phyloP scores from a whole-genome alignment of 2,797 vertebrate genomes.

The Sebastes wilsoni region DNA sequence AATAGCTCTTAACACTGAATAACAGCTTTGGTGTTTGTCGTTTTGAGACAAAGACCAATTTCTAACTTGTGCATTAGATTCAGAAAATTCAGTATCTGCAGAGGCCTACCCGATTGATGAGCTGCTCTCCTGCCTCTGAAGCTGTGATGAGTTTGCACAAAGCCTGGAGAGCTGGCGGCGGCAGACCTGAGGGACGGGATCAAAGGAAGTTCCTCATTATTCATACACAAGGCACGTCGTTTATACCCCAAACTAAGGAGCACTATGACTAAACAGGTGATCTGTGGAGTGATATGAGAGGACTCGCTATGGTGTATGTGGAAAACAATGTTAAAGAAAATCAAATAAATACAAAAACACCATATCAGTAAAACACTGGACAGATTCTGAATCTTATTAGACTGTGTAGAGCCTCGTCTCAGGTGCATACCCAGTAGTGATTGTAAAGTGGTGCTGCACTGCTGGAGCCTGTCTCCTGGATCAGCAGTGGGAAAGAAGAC shows the following conservation, averaged over 20 bases:
- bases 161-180: constrained; percentile 94
- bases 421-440: constrained; percentile 89
- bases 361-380: not conserved
- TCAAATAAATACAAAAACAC: not conserved
- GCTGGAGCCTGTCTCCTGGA: constrained; percentile 95
- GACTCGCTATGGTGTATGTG: not conserved
- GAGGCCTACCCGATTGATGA: constrained; percentile 94
- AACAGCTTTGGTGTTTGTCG: not conserved
- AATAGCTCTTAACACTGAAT: not conserved
- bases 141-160: constrained; percentile 98
- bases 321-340: not conserved
- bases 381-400: not conserved
- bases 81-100: constrained; percentile 32
- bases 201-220: constrained; percentile 54
- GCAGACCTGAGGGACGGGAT: constrained; percentile 86
- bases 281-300: not conserved
- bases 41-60: constrained; percentile 17
- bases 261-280: not conserved
- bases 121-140: constrained; percentile 97
- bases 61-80: constrained; percentile 5
- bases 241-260: constrained; percentile 6
- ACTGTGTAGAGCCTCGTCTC: not conserved
- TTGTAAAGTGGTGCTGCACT: constrained; percentile 97
- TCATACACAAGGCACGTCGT: constrained; percentile 10
- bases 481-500: constrained; percentile 98